Conservation (phyloP, 2,797 vertebrate species). For the Sitta carolinensis region DNA sequence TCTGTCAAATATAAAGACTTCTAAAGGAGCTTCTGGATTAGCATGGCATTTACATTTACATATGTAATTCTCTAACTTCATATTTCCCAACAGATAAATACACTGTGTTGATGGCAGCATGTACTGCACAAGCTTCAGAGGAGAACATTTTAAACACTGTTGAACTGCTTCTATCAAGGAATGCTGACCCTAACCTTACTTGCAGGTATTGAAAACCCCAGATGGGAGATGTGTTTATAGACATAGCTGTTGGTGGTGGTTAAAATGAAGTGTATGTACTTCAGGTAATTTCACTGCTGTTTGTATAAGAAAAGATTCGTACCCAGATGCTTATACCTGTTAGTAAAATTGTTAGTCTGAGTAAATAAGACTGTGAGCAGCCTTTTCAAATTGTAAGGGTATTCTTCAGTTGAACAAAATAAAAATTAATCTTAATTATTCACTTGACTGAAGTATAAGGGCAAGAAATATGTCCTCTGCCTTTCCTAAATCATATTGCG, state of each 20-base stretch:
- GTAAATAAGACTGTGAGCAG: not conserved
- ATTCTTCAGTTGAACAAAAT: not conserved
- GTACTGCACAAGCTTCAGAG: slow-evolving; percentile 81
- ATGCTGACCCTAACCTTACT: slow-evolving; percentile 85
- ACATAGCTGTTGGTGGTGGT: not conserved
- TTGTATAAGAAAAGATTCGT: not conserved
- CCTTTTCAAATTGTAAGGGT: not conserved
- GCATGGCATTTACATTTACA: not conserved
- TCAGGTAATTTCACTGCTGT: not conserved
- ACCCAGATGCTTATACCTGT: not conserved
- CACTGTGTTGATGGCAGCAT: slow-evolving; percentile 90
- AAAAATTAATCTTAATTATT: not conserved
- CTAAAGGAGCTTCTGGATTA: not conserved
- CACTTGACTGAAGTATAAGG: not conserved
- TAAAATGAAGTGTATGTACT: not conserved
- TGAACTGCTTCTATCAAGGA: slow-evolving; percentile 91
- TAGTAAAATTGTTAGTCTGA: not conserved
- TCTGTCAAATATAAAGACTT: not conserved
- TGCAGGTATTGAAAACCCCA: slow-evolving; percentile 80
- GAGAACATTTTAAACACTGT: slow-evolving; percentile 85
- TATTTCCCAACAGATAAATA: slow-evolving; percentile 80
- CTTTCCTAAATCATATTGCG: not conserved
- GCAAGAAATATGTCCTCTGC: not conserved
- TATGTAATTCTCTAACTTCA: not conserved
- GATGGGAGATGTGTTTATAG: not conserved